phyloP scores from a whole-genome alignment of 2,113 vertebrate species.

The Prochilodus magdalenae region DNA sequence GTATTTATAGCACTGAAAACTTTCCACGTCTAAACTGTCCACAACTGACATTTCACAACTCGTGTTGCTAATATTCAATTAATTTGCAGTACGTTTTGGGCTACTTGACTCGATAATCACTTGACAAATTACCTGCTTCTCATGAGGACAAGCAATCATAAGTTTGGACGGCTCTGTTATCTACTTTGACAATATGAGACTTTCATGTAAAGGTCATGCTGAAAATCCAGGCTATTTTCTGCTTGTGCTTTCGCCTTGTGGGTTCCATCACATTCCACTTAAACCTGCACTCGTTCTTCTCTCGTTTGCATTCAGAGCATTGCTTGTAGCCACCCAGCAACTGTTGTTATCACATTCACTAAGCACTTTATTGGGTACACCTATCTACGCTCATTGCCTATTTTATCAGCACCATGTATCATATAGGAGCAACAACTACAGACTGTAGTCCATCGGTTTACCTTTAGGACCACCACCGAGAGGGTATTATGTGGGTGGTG shows the following conservation, averaged over 20 bases:
- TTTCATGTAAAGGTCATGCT: constrained; percentile 1
- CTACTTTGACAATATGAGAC: neutral
- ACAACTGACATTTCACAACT: neutral
- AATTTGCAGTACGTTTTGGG: neutral
- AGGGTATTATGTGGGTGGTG: no score
- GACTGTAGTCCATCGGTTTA: no score
- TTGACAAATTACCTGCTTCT: constrained; percentile 3
- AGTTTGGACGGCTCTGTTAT: neutral
- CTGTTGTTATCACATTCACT: neutral
- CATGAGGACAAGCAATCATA: neutral
- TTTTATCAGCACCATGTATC: no score
- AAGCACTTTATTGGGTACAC: no score
- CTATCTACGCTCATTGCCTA: no score
- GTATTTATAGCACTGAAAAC: neutral
- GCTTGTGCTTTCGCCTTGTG: neutral
- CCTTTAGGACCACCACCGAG: no score
- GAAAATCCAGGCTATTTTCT: neutral
- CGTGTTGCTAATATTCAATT: constrained; percentile 9
- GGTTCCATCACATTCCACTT: neutral
- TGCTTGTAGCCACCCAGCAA: neutral
- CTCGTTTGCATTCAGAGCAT: constrained; percentile 1
- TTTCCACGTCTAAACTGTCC: neutral
- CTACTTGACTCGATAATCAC: neutral
- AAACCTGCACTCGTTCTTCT: neutral
- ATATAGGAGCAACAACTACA: no score